Conservation (phyloP, 1,140 invertebrate genomes). For the Aradophagus sp. region DNA sequence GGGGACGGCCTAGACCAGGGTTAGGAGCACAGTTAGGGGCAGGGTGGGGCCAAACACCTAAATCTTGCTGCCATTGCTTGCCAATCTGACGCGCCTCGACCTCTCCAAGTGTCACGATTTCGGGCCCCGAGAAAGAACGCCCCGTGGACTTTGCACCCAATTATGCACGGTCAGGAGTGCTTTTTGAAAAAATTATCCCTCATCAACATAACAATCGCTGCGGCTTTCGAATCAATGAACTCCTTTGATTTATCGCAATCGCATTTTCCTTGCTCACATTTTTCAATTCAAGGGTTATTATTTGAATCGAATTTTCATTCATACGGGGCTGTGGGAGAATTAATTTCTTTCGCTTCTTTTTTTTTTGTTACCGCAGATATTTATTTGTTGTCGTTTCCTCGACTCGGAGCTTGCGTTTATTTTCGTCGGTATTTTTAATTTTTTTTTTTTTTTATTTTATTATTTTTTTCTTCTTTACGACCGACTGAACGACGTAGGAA, state of each 20-base stretch:
- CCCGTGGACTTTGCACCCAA: constrained; percentile 33
- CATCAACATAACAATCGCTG: constrained; percentile 43
- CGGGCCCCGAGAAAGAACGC: constrained; percentile 29
- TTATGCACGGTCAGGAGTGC: constrained; percentile 44
- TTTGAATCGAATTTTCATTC: background rate
- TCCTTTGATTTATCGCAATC: constrained; percentile 25
- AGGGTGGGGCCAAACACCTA: constrained; percentile 68
- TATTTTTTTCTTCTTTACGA: no score
- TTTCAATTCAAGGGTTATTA: no score
- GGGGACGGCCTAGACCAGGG: constrained; percentile 65
- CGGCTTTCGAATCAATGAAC: constrained; percentile 39
- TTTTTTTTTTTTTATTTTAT: no score
- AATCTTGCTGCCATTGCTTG: constrained; percentile 53
- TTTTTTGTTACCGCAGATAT: no score
- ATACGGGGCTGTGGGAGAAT: no score
- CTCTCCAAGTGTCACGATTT: constrained; percentile 38
- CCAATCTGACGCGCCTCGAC: constrained; percentile 56
- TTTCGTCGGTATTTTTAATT: no score
- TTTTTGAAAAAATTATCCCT: constrained; percentile 34
- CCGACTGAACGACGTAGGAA: no score
- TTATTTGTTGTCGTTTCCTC: no score
- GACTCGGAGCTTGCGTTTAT: no score
- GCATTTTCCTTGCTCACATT: constrained; percentile 4
- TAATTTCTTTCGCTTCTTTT: no score
- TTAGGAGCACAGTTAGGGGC: constrained; percentile 52